Conservation (phyloP, 2,888 invertebrate genomes). For the Opisthograptis luteolata region DNA sequence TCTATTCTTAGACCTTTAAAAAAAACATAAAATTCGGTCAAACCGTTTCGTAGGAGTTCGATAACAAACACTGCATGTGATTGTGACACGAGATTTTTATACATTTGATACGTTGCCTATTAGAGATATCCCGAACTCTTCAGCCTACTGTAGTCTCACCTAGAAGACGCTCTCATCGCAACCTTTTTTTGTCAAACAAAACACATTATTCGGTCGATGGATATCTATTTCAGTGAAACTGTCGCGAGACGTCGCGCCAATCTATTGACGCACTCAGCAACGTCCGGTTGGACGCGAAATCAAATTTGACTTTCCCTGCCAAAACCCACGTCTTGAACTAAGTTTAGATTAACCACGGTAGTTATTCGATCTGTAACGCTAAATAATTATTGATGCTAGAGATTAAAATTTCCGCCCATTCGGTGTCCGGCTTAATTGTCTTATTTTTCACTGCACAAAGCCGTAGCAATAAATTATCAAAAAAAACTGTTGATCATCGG, state of each 20-base stretch:
- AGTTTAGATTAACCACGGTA: constrained; percentile 52
- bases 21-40: too few species aligned
- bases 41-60: too few species aligned
- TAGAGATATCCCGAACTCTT: too few species aligned
- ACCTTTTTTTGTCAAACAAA: constrained; percentile 16
- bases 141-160: too few species aligned
- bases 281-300: constrained; percentile 45
- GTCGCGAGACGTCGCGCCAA: constrained; percentile 26
- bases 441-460: too few species aligned
- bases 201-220: constrained; percentile 27
- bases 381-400: constrained; percentile 5
- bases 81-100: too few species aligned
- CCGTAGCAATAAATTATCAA: too few species aligned
- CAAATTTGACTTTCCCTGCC: constrained; percentile 52
- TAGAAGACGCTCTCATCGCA: not conserved
- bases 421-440: not conserved
- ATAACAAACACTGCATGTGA: too few species aligned
- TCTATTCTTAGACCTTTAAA: too few species aligned
- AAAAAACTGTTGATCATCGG: too few species aligned
- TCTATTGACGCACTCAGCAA: constrained; percentile 31
- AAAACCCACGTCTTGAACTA: constrained; percentile 53
- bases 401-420: too few species aligned
- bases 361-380: constrained; percentile 2
- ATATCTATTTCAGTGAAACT: constrained; percentile 33
- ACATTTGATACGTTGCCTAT: too few species aligned